phyloP scores from a whole-genome alignment of 2,888 invertebrate species.

The Hermaeophaga mercurialis region DNA sequence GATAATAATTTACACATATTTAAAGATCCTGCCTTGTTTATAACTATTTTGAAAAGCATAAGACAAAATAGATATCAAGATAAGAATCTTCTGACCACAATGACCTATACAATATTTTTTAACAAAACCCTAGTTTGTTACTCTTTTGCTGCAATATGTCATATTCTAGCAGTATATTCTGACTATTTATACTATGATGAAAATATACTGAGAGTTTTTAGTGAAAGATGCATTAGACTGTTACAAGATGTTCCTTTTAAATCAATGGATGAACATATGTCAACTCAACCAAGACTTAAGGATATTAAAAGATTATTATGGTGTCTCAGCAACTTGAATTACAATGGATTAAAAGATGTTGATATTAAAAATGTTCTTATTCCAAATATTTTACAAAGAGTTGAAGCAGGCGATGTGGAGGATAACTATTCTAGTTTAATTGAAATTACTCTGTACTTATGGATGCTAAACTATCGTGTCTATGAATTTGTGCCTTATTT shows the following conservation, averaged over 20 bases:
- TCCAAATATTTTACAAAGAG: conserved; percentile 46
- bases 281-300: conserved; percentile 51
- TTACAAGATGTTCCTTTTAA: conserved; percentile 40
- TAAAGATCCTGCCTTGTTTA: conserved; percentile 53
- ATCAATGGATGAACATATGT: conserved; percentile 37
- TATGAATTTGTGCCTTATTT: conserved; percentile 47
- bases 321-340: conserved; percentile 52
- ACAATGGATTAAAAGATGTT: conserved; percentile 39
- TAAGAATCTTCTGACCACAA: conserved; percentile 52
- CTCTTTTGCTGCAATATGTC: conserved; percentile 52
- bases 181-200: conserved; percentile 54
- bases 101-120: conserved; percentile 53
- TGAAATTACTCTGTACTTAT: conserved; percentile 54
- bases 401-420: conserved; percentile 44
- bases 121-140: conserved; percentile 51
- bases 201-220: conserved; percentile 47
- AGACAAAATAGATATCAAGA: conserved; percentile 53
- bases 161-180: conserved; percentile 57
- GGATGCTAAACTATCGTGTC: conserved; percentile 54
- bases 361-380: conserved; percentile 48
- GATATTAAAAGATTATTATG: conserved; percentile 59
- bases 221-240: conserved; percentile 45
- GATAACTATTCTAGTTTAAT: conserved; percentile 47
- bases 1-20: conserved; percentile 52
- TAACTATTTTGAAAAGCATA: conserved; percentile 56